A percentile compares a stretch with the other conserved stretches of the same genome.
These are phyloP conservation scores for Gadopsis bispinosus DNA, from an alignment of 2,797 vertebrate species.

Conservation along the genomic window DNA sequence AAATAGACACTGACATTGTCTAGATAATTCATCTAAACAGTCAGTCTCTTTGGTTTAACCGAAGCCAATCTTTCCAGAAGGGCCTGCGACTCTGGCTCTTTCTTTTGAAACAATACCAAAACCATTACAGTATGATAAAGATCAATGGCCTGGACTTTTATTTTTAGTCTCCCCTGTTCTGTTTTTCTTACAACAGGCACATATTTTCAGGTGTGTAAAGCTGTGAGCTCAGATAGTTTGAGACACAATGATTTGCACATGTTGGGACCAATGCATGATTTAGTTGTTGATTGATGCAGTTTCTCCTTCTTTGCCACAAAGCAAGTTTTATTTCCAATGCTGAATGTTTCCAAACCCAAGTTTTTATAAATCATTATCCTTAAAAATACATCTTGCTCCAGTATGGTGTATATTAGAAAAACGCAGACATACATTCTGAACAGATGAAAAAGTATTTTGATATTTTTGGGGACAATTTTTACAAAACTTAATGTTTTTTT, in stretches of 20 bases:
- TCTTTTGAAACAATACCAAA: conserved; percentile 74
- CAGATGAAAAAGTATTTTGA: neutral
- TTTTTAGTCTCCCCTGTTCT: conserved; percentile 36
- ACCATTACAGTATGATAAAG: conserved; percentile 76
- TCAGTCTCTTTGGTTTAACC: conserved; percentile 82
- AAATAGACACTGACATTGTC: conserved; percentile 86
- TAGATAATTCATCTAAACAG: conserved; percentile 86
- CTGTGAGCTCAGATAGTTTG: conserved; percentile 61
- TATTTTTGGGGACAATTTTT: conserved; percentile 15
- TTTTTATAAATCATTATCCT: conserved; percentile 17
- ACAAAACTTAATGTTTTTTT: neutral
- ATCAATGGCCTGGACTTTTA: conserved; percentile 64
- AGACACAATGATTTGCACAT: conserved; percentile 76
- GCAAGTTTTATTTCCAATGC: conserved; percentile 26
- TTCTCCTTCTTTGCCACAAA: conserved; percentile 18
- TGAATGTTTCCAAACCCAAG: conserved; percentile 26
- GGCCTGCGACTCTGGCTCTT: conserved; percentile 60
- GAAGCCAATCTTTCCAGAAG: conserved; percentile 71
- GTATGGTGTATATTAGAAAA: conserved; percentile 11
- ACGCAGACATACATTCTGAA: neutral
- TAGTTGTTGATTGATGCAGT: conserved; percentile 58
- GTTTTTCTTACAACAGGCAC: conserved; percentile 50
- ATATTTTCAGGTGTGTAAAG: conserved; percentile 69
- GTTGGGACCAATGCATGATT: conserved; percentile 62
- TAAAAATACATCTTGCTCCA: conserved; percentile 24